phyloP scores from a whole-genome alignment of 2,797 vertebrate species.

The Gouania willdenowi region DNA sequence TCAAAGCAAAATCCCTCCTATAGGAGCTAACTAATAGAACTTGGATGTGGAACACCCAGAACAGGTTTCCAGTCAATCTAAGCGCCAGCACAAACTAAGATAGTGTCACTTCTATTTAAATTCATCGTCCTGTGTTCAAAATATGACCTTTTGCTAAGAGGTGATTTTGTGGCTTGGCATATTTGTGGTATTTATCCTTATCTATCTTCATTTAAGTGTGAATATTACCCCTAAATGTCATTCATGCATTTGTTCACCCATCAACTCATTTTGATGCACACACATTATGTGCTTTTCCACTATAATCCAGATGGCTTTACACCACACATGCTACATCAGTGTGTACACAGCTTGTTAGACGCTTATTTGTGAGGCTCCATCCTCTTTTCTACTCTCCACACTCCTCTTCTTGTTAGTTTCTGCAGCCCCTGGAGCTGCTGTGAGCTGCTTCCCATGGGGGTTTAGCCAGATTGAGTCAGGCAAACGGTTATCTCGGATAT shows the following conservation, averaged over 20 bases:
- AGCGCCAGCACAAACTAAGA: too few species aligned
- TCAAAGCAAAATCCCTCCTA: too few species aligned
- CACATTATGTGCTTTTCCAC: neutral
- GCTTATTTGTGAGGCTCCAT: slow-evolving; percentile 50
- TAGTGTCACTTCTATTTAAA: too few species aligned
- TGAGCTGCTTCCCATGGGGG: slow-evolving; percentile 44
- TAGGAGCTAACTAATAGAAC: too few species aligned
- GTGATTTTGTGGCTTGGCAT: too few species aligned
- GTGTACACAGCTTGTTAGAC: slow-evolving; percentile 48
- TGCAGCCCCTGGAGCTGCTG: slow-evolving; percentile 45
- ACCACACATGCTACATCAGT: slow-evolving; percentile 16
- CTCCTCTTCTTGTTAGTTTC: slow-evolving; percentile 37
- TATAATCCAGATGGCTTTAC: slow-evolving; percentile 35
- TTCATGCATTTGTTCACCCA: neutral
- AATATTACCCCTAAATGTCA: neutral
- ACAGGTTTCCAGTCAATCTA: too few species aligned
- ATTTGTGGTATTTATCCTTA: neutral
- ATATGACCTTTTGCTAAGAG: too few species aligned
- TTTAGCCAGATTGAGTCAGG: slow-evolving; percentile 65
- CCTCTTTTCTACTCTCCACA: slow-evolving; percentile 3
- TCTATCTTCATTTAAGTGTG: slow-evolving; percentile 2
- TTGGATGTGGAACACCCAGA: too few species aligned
- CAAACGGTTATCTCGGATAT: slow-evolving; percentile 64
- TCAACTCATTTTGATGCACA: neutral
- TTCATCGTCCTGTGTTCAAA: too few species aligned